Evolutionary conservation across 2,797 vertebrate genomes (phyloP).

Genomic region (Ceyx erithaca): DNA sequence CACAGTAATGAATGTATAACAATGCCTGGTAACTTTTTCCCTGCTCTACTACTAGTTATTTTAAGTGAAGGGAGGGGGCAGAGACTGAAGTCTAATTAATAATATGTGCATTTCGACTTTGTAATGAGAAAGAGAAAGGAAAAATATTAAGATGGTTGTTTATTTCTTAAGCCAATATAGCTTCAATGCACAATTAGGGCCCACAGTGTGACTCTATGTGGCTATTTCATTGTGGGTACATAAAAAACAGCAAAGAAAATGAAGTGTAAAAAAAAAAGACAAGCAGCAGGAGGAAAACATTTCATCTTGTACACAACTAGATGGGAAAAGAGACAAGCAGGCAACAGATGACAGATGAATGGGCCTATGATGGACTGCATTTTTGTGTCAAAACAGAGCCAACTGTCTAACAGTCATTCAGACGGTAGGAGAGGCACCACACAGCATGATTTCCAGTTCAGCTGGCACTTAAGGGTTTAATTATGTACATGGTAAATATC

Average conservation of each 20-base stretch:
- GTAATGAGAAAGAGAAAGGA: conserved; percentile 17
- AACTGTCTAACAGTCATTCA: conserved; percentile 68
- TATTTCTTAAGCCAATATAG: conserved; percentile 37
- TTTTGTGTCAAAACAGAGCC: conserved; percentile 66
- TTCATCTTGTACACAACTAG: conserved; percentile 58
- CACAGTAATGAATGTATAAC: conserved; percentile 23
- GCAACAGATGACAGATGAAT: conserved; percentile 73
- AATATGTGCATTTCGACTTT: conserved; percentile 33
- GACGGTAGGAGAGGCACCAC: conserved; percentile 44
- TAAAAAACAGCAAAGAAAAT: conserved; percentile 58
- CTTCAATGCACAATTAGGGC: conserved; percentile 1
- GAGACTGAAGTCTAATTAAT: conserved; percentile 39
- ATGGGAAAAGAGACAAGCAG: conserved; percentile 58
- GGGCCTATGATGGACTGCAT: conserved; percentile 64
- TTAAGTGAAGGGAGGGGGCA: not conserved
- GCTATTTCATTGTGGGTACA: conserved; percentile 42
- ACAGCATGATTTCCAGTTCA: conserved; percentile 64
- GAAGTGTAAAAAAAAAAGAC: conserved; percentile 12
- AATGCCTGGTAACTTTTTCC: conserved; percentile 23
- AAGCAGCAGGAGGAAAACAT: conserved; percentile 61
- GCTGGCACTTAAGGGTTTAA: conserved; percentile 50
- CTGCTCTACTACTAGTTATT: conserved; percentile 9
- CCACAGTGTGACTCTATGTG: conserved; percentile 18
- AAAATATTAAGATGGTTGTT: conserved; percentile 35
- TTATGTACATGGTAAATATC: conserved; percentile 56